Base-by-base conservation (phyloP, 2,797 vertebrate species). In the Neomorphus geoffroyi region DNA sequence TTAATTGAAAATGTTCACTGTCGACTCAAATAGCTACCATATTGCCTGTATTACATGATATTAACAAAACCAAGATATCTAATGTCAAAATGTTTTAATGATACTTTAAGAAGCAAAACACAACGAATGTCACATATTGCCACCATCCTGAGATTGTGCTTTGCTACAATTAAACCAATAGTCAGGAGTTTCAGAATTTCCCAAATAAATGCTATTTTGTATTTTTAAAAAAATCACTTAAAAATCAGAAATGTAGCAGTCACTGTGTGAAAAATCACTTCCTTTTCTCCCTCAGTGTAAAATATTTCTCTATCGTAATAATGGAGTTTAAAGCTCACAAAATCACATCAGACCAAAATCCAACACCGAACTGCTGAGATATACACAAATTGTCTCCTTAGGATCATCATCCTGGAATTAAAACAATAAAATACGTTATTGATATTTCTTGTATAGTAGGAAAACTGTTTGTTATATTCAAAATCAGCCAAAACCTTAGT, bases 111-210 rank as follows among this genome's bases (percentile, higher is more conserved):
- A 91, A 86, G 64, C 33, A 95, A 93, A 92, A 77, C 22, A 95
- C 46, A 15, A 92, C 35, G 45, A 90, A 93, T 33, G 62, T 72
- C 88, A 95, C 86, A 81, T 87, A 92, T 54, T 92, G 78, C 64
- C 87, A 91, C 86, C 82, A 92, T 94, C 85, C 80, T 95, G 92
- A 97, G 94, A 82, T 88, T 92, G 92, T 88, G 90, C 88, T 96
- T 96, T 94, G 91, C 92, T 91, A 95, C 48, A 91, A 77, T 66
- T 71, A 70, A 92, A 88, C 28, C 45, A 82, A 61, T 19, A 79
- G 51, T 54, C 37, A 86, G 58, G 80, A 87, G 30, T 73, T 95
- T 88, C 45, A 81, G 61, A 90, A 88, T 70, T 90, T 95, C 74
- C 56, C 66, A 64, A 57, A 74, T 50, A 71, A 80, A 69, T 26